Conservation (phyloP, 2,888 invertebrate species). For the Andrena haemorrhoa region DNA sequence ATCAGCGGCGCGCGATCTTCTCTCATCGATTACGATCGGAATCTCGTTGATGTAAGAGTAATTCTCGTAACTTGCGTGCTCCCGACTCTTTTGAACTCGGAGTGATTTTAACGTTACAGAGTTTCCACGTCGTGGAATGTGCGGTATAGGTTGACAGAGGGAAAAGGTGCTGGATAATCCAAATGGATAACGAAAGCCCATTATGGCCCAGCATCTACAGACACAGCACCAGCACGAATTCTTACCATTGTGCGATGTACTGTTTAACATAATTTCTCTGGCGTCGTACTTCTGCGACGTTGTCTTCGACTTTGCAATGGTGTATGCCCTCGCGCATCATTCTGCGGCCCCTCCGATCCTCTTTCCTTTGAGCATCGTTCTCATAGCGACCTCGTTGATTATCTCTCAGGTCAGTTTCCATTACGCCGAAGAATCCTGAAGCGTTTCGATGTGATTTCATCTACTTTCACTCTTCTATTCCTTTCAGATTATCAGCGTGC, state of each 20-base stretch:
- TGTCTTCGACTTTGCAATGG: constrained; percentile 94
- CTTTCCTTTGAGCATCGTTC: constrained; percentile 86
- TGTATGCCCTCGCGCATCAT: constrained; percentile 91
- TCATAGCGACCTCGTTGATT: constrained; percentile 90
- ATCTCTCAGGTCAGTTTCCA: constrained; percentile 88
- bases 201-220: constrained; percentile 84
- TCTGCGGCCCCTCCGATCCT: constrained; percentile 75
- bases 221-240: constrained; percentile 88
- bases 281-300: constrained; percentile 96
- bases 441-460: not conserved
- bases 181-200: constrained; percentile 84
- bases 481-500: constrained; percentile 88
- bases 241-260: constrained; percentile 95
- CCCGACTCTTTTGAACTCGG: not conserved
- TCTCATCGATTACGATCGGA: not conserved
- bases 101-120: constrained; percentile 9
- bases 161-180: constrained; percentile 77
- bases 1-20: not conserved
- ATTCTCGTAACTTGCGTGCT: no score
- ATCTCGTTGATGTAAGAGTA: not conserved
- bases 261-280: constrained; percentile 95
- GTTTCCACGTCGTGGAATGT: constrained; percentile 33
- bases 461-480: constrained; percentile 11
- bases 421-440: not conserved
- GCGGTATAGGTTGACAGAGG: constrained; percentile 63